Percentiles rank a stretch among this genome's conserved stretches.
Evolutionary conservation across 2,797 vertebrate genomes (phyloP).

Genomic region (Spheniscus humboldti): DNA sequence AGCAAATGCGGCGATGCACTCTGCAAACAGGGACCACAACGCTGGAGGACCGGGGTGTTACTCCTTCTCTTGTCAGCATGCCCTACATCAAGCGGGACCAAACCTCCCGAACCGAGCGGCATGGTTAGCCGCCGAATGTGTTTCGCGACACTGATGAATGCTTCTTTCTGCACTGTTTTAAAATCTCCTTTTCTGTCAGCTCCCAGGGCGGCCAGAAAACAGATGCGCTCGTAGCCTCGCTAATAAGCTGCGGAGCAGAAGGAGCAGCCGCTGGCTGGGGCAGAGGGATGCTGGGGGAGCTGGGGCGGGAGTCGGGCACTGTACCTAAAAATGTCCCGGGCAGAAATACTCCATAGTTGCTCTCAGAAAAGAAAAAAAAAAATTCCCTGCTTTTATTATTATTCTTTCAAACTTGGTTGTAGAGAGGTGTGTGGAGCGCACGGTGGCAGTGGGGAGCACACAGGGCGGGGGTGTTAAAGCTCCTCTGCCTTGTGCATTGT

Average conservation of each 20-base stretch:
- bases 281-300: not conserved
- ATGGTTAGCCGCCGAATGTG: constrained; percentile 5
- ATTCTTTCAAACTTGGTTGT: not conserved
- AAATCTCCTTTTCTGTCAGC: constrained; percentile 4
- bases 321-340: not conserved
- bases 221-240: not conserved
- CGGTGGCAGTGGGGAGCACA: fast-evolving
- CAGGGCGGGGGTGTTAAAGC: not conserved
- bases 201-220: not conserved
- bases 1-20: not conserved
- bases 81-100: constrained; percentile 35
- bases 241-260: not conserved
- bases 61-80: constrained; percentile 50
- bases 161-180: constrained; percentile 39
- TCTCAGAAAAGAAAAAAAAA: not conserved
- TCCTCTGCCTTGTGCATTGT: fast-evolving
- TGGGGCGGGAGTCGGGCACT: not conserved
- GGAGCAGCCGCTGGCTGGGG: not conserved
- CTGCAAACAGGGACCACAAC: not conserved
- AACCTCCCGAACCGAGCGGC: not conserved
- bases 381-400: not conserved
- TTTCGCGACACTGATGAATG: constrained; percentile 50
- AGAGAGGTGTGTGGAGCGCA: not conserved
- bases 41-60: not conserved
- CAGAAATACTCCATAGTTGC: not conserved